phyloP scores from a whole-genome alignment of 2,113 vertebrate species.

The Suncus etruscus region DNA sequence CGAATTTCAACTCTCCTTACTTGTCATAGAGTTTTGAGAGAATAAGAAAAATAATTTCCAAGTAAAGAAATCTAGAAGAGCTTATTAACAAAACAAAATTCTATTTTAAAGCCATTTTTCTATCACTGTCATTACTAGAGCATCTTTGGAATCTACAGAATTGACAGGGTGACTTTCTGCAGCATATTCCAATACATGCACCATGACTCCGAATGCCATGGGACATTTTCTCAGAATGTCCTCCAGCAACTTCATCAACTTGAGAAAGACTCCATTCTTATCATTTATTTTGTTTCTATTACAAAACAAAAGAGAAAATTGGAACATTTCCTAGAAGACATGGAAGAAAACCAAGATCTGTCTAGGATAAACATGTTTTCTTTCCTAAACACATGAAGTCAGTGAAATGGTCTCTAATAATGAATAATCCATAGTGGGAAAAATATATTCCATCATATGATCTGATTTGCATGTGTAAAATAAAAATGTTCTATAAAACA shows the following conservation, averaged over 20 bases:
- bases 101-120: background rate
- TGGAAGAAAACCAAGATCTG: constrained; percentile 69
- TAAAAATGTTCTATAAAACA: constrained; percentile 61
- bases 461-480: background rate
- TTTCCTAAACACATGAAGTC: constrained; percentile 65
- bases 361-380: constrained; percentile 69
- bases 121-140: background rate
- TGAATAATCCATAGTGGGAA: constrained; percentile 65
- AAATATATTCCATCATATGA: background rate
- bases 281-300: constrained; percentile 74
- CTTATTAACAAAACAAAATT: constrained; percentile 8
- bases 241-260: constrained; percentile 52
- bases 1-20: background rate
- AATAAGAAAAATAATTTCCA: constrained; percentile 54
- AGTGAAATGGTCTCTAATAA: constrained; percentile 68
- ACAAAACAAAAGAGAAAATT: constrained; percentile 17
- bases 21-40: background rate
- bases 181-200: background rate
- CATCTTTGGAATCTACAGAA: background rate
- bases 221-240: constrained; percentile 26
- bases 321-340: constrained; percentile 62
- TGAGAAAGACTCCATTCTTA: constrained; percentile 54
- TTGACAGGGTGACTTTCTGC: background rate
- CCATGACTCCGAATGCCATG: background rate
- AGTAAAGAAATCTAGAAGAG: background rate